phyloP scores from a whole-genome alignment of 92 coral and sea anemone species.

The Actinostola sp. region DNA sequence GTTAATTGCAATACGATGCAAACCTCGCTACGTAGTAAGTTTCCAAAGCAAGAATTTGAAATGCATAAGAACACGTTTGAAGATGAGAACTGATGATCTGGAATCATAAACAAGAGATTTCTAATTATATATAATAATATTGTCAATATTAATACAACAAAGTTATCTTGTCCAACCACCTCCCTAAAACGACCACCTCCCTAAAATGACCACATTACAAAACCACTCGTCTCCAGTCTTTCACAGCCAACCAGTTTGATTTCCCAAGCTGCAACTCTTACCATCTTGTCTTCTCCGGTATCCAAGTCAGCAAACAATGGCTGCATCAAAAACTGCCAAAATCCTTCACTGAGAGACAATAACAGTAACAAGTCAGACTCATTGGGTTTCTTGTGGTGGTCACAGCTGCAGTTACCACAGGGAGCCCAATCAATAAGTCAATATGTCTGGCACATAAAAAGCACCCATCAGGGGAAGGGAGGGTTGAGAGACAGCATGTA shows the following conservation, averaged over 20 bases:
- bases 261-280: not conserved
- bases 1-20: too few relatives aligned
- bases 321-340: constrained; percentile 74
- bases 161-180: too few relatives aligned
- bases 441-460: too few relatives aligned
- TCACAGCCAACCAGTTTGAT: too few relatives aligned
- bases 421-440: too few relatives aligned
- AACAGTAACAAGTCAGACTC: not conserved
- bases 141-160: not conserved
- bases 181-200: too few relatives aligned
- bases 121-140: not conserved
- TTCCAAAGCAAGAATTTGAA: constrained; percentile 87
- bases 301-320: constrained; percentile 68
- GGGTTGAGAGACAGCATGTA: too few relatives aligned
- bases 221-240: not conserved
- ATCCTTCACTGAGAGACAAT: constrained; percentile 53
- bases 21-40: constrained; percentile 89
- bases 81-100: constrained; percentile 77
- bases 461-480: too few relatives aligned
- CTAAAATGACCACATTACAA: too few relatives aligned
- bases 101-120: not conserved
- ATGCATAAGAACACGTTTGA: constrained; percentile 76
- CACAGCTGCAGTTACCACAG: too few relatives aligned
- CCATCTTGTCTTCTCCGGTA: constrained; percentile 21
- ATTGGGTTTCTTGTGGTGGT: too few relatives aligned